Percentiles rank a stretch among this genome's conserved stretches.
Conservation (phyloP, 2,113 vertebrate genomes). For the Labeo catla region DNA sequence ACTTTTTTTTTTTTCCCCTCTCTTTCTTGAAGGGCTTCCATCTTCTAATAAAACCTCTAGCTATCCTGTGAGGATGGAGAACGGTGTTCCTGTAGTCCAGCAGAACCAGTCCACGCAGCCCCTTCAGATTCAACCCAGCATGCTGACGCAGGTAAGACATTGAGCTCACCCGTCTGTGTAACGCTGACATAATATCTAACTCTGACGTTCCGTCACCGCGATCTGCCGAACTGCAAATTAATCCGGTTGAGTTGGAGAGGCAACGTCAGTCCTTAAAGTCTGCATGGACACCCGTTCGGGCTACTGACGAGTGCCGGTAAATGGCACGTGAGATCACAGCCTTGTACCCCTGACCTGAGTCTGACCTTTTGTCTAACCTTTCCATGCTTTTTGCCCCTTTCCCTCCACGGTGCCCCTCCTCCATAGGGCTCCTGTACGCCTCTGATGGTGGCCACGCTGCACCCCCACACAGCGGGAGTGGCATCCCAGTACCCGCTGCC, state of each 20-base stretch:
- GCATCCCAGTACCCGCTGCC: constrained; percentile 97
- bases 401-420: constrained; percentile 66
- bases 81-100: constrained; percentile 92
- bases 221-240: constrained; percentile 5
- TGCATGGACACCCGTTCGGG: background rate
- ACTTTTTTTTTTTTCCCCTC: background rate
- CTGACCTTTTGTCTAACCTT: constrained; percentile 60
- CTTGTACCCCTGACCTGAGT: constrained; percentile 49
- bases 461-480: constrained; percentile 96
- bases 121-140: constrained; percentile 95
- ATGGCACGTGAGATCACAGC: constrained; percentile 31
- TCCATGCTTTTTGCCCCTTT: constrained; percentile 65
- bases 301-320: background rate
- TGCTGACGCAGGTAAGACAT: constrained; percentile 90
- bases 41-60: constrained; percentile 82
- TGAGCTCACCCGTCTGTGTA: background rate
- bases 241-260: constrained; percentile 21
- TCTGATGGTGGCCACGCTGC: constrained; percentile 99
- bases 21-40: constrained; percentile 68
- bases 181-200: background rate
- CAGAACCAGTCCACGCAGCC: constrained; percentile 92
- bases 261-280: constrained; percentile 14
- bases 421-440: constrained; percentile 99
- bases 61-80: constrained; percentile 95
- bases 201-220: background rate